phyloP scores from a whole-genome alignment of 2,113 vertebrate genomes.

The Prochilodus magdalenae region DNA sequence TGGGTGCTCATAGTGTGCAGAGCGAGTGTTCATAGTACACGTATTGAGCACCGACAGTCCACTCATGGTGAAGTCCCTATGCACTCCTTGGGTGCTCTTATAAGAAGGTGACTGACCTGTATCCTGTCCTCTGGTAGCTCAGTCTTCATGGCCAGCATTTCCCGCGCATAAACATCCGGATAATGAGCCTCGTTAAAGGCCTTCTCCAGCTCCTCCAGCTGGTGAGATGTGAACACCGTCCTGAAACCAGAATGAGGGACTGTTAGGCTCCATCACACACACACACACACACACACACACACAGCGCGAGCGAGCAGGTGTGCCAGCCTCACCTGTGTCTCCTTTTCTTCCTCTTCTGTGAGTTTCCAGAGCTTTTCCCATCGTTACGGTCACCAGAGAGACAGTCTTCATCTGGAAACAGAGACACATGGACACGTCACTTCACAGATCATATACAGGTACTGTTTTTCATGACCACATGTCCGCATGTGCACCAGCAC shows the following conservation, averaged over 20 bases:
- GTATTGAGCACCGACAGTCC: too few relatives aligned
- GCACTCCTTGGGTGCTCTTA: too few relatives aligned
- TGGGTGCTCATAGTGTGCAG: too few relatives aligned
- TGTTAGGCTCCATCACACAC: neutral
- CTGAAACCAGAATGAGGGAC: conserved; percentile 66
- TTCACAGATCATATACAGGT: too few relatives aligned
- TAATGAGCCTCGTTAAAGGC: conserved; percentile 96
- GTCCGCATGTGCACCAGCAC: too few relatives aligned
- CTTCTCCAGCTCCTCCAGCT: conserved; percentile 95
- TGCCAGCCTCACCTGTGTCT: conserved; percentile 83
- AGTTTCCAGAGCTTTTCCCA: conserved; percentile 73
- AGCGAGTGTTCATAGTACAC: too few relatives aligned
- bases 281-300: too few relatives aligned
- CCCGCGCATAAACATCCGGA: conserved; percentile 92
- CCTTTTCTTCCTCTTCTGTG: conserved; percentile 90
- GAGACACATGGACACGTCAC: too few relatives aligned
- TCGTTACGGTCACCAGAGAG: conserved; percentile 82
- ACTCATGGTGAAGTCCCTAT: too few relatives aligned
- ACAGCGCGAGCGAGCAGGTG: neutral
- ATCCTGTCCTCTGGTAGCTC: conserved; percentile 95
- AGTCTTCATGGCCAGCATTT: conserved; percentile 95
- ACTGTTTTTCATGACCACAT: too few relatives aligned
- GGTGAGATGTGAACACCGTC: conserved; percentile 93
- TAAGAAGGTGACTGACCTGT: conserved; percentile 77
- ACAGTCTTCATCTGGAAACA: conserved; percentile 85